A percentile compares a stretch with the other conserved stretches of the same genome.
Conservation (phyloP, 2,888 invertebrate genomes). For the Amiota minor region DNA sequence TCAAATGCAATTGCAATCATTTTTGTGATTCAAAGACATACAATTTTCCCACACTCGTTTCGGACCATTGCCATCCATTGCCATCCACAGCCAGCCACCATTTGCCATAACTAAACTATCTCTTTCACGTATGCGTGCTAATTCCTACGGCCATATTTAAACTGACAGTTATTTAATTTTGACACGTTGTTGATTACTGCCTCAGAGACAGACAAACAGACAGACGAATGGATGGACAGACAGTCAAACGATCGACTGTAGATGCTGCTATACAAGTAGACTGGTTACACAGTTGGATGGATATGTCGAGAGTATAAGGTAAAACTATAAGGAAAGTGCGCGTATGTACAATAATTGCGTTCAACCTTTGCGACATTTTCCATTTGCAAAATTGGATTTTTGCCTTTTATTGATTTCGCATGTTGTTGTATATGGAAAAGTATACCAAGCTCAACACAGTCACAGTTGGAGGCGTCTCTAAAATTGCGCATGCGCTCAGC, state of each 20-base stretch:
- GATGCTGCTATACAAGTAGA: not conserved
- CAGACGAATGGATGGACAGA: not conserved
- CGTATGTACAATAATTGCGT: constrained; percentile 1
- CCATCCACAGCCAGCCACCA: not conserved
- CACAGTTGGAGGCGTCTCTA: constrained; percentile 18
- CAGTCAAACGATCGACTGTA: not conserved
- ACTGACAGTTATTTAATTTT: constrained; percentile 58
- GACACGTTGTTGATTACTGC: constrained; percentile 59
- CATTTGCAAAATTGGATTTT: constrained; percentile 22
- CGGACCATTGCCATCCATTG: not conserved
- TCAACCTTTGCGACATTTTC: constrained; percentile 30
- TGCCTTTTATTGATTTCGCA: constrained; percentile 14
- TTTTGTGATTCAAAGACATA: not conserved
- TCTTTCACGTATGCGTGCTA: constrained; percentile 45
- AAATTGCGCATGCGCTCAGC: constrained; percentile 14
- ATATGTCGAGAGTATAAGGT: too few relatives aligned
- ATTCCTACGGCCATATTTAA: constrained; percentile 57
- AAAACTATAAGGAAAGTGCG: too few relatives aligned
- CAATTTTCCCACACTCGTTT: constrained; percentile 10
- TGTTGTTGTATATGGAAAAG: constrained; percentile 1
- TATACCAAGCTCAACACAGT: not conserved
- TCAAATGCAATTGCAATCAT: not conserved
- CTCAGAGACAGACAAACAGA: constrained; percentile 31
- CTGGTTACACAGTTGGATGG: not conserved
- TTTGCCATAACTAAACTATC: constrained; percentile 6